Conservation (phyloP, 2,888 invertebrate genomes). For the Pseudococcus longispinus region DNA sequence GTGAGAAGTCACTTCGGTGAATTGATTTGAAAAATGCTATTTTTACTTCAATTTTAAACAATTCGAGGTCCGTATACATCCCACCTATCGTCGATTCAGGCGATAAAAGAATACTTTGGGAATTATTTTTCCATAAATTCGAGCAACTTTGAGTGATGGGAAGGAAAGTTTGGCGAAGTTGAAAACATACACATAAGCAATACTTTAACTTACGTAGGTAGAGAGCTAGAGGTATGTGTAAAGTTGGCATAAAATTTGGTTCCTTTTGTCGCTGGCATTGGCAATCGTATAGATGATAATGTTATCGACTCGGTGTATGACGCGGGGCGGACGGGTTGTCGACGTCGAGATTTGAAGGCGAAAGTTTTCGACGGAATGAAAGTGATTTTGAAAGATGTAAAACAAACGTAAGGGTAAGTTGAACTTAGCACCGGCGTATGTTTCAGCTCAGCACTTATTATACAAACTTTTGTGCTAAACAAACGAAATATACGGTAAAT, state of each 20-base stretch:
- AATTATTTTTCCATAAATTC: too few relatives aligned
- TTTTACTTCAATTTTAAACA: too few relatives aligned
- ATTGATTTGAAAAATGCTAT: too few relatives aligned
- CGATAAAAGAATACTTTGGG: too few relatives aligned
- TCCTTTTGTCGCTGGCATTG: background rate
- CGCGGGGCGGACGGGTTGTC: background rate
- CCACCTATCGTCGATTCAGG: too few relatives aligned
- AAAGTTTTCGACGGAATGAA: background rate
- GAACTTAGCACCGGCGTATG: background rate
- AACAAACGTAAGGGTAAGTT: background rate
- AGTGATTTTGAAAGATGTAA: conserved; percentile 35
- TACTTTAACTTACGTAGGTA: background rate
- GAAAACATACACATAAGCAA: background rate
- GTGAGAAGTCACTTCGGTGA: too few relatives aligned
- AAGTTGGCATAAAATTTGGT: background rate
- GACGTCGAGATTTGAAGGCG: background rate
- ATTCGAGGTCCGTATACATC: too few relatives aligned
- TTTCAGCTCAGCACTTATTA: background rate
- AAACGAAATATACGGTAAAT: background rate
- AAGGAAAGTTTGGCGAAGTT: too few relatives aligned
- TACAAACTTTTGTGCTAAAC: background rate
- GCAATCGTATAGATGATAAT: background rate
- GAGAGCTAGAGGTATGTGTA: background rate
- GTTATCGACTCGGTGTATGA: background rate
- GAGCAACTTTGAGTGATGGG: too few relatives aligned